phyloP scores from a whole-genome alignment of 2,113 vertebrate species.

The Phocoena phocoena region DNA sequence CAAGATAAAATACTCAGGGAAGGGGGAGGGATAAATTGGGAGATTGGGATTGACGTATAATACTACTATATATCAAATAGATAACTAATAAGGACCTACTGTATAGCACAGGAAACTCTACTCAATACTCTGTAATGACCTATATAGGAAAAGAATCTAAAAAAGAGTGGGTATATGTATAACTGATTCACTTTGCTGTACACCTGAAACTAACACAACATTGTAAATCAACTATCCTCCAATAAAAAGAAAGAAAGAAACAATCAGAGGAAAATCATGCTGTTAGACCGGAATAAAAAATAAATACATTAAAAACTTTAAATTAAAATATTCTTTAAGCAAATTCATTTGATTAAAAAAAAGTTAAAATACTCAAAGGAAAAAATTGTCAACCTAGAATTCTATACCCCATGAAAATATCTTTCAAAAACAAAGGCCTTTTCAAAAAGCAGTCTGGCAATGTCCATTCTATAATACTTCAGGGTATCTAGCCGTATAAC shows the following conservation, averaged over 20 bases:
- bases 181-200: neutral
- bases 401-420: neutral
- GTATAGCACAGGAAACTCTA: neutral
- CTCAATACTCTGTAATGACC: no score
- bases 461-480: neutral
- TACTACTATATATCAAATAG: neutral
- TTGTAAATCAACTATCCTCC: neutral
- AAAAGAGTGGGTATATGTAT: neutral
- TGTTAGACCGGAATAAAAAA: neutral
- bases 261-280: neutral
- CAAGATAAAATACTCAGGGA: neutral
- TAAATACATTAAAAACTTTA: neutral
- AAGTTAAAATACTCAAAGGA: neutral
- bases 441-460: neutral
- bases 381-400: neutral
- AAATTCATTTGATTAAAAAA: neutral
- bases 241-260: neutral
- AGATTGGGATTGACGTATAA: neutral
- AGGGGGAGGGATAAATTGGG: neutral
- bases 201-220: neutral
- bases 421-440: neutral
- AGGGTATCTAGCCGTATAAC: neutral
- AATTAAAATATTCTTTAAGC: neutral
- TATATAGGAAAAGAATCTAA: neutral
- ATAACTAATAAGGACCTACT: neutral